Evolutionary conservation across 2,797 vertebrate species (phyloP), one percentile per base, ranked within the genome.

Genomic region (Lepilemur septentrionalis): DNA sequence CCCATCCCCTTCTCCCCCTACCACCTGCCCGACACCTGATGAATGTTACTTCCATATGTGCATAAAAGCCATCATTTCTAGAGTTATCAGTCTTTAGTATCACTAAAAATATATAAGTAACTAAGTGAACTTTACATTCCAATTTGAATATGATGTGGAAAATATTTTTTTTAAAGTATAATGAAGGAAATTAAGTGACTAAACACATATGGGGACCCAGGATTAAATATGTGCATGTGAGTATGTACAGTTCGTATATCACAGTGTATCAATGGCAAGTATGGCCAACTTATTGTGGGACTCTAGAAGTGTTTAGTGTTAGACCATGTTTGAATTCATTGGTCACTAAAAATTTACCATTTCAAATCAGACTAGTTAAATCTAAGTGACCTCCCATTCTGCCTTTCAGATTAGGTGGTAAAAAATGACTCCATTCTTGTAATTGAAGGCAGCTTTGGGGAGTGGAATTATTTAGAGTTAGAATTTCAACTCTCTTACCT

Each of bases 141-240:
- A 79, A 52, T 57, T 94, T 91, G 6, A 67, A 14, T 32, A n/a
- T 30, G 10, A 84, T 50, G 6, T 81, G 28, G 7, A 65, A 69
- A 57, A 10, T 35, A 43, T 43, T 78, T 88, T 52, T 67, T 75
- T 78, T 22, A 43, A 86, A 75, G 4, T 46, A 2, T 25, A 70
- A 32, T 57, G 41, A 89, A 93, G 30, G n/a, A 79, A 93, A 82
- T 46, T 43, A 87, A 81, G 11, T 41, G 22, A 4, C 35, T 55
- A 94, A 28, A 8, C 5, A 52, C 12, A 59, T 15, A 25, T n/a
- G 9, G 18, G 69, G 22, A 38, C 10, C 11, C 9, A 50, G 23
- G 1, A 38, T 72, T 82, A 86, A 79, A 15, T 38, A 38, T 83
- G 20, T 11, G 5, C 46, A 2, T 38, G 15, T 59, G 7, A 79